phyloP scores from a whole-genome alignment of 2,888 invertebrate genomes.

The Augochlorella aurata region DNA sequence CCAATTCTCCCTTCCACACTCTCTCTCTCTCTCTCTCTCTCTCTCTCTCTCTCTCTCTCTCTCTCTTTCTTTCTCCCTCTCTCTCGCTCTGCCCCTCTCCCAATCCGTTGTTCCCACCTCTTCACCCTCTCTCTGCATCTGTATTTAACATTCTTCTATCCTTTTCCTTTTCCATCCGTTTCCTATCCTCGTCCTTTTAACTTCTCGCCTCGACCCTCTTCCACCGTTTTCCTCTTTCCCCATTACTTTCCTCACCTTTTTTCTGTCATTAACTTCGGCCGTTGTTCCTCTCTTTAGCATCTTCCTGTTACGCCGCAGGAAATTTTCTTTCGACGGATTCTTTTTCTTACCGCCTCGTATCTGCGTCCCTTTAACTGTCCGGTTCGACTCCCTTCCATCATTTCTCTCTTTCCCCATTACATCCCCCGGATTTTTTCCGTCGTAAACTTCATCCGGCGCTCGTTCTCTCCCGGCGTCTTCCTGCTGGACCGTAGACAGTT shows the following conservation, averaged over 20 bases:
- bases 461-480: neutral
- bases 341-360: neutral
- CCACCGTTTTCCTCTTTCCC: slow-evolving; percentile 29
- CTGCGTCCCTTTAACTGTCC: neutral
- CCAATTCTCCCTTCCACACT: slow-evolving; percentile 30
- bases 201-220: slow-evolving; percentile 16
- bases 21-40: slow-evolving; percentile 20
- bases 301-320: slow-evolving; percentile 28
- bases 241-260: neutral
- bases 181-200: slow-evolving; percentile 6
- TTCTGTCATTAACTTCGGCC: slow-evolving; percentile 20
- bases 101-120: neutral
- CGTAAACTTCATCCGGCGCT: neutral
- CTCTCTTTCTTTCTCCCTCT: slow-evolving; percentile 21
- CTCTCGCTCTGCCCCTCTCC: slow-evolving; percentile 13
- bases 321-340: slow-evolving; percentile 8
- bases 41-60: slow-evolving; percentile 13
- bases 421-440: neutral
- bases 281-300: slow-evolving; percentile 13
- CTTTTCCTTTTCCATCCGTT: slow-evolving; percentile 14
- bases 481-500: neutral
- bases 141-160: slow-evolving; percentile 10
- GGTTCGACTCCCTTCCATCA: neutral
- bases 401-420: neutral
- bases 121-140: neutral